phyloP scores from a whole-genome alignment of 2,113 vertebrate species.

The Sialia sialis region DNA sequence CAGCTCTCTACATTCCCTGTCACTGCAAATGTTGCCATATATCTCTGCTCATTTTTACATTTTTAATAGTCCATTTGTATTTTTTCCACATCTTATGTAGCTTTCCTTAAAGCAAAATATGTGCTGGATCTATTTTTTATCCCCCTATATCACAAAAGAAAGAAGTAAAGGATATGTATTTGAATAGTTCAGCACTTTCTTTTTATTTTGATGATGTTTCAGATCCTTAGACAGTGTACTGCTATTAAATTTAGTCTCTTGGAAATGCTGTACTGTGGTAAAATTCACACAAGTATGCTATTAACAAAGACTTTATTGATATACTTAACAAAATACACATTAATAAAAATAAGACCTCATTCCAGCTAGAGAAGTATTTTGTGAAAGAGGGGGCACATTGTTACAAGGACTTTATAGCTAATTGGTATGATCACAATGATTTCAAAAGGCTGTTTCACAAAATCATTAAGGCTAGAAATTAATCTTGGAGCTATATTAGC shows the following conservation, averaged over 20 bases:
- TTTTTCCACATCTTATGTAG: neutral
- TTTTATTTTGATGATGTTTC: neutral
- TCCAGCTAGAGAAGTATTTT: neutral
- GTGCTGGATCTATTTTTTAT: neutral
- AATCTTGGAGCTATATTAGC: constrained; percentile 65
- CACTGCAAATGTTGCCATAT: neutral
- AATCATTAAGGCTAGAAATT: constrained; percentile 65
- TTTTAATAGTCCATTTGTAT: neutral
- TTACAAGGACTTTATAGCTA: constrained; percentile 40
- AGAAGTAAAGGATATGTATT: neutral
- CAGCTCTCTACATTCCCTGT: neutral
- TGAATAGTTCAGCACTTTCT: neutral
- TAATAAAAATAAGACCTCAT: constrained; percentile 30
- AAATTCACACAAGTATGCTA: constrained; percentile 35
- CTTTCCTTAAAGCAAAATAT: neutral
- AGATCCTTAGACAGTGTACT: neutral
- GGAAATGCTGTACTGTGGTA: constrained; percentile 8
- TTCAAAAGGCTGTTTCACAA: constrained; percentile 55
- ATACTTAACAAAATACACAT: constrained; percentile 31
- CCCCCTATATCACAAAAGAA: neutral
- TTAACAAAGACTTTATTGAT: constrained; percentile 38
- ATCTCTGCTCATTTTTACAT: neutral
- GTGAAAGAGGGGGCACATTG: neutral
- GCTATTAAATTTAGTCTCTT: constrained; percentile 27
- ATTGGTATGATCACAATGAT: constrained; percentile 59